Conservation (phyloP, 2,797 vertebrate species). For the Pogoniulus pusillus region DNA sequence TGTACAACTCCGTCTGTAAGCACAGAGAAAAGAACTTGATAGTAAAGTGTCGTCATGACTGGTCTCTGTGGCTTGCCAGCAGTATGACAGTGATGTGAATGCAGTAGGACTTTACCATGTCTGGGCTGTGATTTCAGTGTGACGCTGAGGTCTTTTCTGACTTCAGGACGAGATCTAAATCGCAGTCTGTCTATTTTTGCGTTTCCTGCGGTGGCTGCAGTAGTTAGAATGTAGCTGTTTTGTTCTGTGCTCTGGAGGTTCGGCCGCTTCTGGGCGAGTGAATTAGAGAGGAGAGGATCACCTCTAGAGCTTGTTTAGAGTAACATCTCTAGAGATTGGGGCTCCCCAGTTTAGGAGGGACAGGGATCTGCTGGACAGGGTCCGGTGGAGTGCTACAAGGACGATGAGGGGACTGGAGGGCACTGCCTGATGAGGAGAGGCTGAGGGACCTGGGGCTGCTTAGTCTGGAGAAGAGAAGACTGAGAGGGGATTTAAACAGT, state of each 20-base stretch:
- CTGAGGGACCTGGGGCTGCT: no score
- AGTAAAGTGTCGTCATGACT: not conserved
- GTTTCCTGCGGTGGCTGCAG: conserved; percentile 24
- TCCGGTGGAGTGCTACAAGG: no score
- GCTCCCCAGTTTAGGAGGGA: no score
- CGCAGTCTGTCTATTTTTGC: conserved; percentile 43
- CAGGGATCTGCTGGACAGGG: no score
- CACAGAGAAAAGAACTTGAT: conserved; percentile 27
- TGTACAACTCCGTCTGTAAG: conserved; percentile 37
- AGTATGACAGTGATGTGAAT: conserved; percentile 29
- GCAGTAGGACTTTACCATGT: conserved; percentile 22
- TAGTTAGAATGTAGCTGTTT: conserved; percentile 6
- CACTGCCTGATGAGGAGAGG: no score
- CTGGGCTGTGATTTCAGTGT: conserved; percentile 59
- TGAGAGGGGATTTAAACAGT: no score
- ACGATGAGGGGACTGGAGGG: no score
- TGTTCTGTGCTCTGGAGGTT: not conserved
- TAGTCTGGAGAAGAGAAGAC: no score
- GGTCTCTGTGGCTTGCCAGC: conserved; percentile 10
- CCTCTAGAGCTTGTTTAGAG: no score
- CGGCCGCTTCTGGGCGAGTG: not conserved
- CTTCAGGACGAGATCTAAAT: conserved; percentile 15
- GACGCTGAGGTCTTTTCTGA: conserved; percentile 48
- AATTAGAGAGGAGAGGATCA: not conserved
- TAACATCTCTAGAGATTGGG: no score